Percentiles rank a stretch among this genome's conserved stretches.
Conservation (phyloP, 1,140 invertebrate genomes). For the Saxidomus purpurata region DNA sequence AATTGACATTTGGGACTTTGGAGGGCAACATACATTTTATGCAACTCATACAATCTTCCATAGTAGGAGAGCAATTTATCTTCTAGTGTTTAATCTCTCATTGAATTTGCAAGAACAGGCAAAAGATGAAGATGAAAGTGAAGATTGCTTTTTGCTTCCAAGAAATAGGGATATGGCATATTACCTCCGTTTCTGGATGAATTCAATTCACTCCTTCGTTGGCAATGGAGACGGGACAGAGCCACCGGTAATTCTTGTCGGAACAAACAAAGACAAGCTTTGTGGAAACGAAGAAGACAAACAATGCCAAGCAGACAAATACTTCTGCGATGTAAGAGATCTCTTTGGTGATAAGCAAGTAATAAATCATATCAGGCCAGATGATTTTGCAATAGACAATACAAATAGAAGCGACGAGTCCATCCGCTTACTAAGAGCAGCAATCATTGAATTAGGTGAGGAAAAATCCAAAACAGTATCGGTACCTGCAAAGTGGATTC, state of each 20-base stretch:
- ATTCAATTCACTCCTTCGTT: constrained; percentile 11
- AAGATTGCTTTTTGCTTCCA: neutral
- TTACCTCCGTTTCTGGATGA: neutral
- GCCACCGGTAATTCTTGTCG: neutral
- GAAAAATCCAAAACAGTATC: neutral
- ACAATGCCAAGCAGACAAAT: neutral
- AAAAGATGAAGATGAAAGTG: neutral
- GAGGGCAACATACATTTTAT: neutral
- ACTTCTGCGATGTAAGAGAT: neutral
- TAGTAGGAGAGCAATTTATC: constrained; percentile 2
- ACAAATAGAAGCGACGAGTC: neutral
- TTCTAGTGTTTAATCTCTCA: neutral
- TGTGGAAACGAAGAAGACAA: neutral
- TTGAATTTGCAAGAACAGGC: neutral
- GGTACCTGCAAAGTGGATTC: constrained; percentile 9
- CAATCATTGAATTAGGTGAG: neutral
- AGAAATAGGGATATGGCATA: neutral
- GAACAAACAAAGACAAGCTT: constrained; percentile 7
- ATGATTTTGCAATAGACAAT: neutral
- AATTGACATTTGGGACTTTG: neutral
- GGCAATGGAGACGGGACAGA: neutral
- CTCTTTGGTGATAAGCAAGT: neutral
- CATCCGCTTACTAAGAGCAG: neutral
- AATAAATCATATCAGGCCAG: neutral
- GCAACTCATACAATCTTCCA: constrained; percentile 10